Evolutionary conservation across 2,888 invertebrate genomes (phyloP).

Genomic region (Branchellion lobata): DNA sequence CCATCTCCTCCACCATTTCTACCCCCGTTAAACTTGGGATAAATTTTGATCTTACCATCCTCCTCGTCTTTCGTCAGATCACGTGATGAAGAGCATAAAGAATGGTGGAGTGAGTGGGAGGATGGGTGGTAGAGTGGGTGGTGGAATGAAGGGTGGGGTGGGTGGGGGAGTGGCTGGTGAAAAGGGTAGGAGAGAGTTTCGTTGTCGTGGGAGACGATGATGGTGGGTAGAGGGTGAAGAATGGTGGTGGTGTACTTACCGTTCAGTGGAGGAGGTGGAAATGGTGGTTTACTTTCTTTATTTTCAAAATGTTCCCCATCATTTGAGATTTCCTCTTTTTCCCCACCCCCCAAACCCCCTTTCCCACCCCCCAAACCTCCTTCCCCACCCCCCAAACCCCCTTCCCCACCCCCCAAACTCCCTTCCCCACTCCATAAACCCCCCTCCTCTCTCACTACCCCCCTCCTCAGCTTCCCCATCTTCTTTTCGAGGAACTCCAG

Average conservation of each 20-base stretch:
- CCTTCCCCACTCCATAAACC: background rate
- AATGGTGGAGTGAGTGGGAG: no score
- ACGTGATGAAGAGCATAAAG: no score
- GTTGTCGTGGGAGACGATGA: background rate
- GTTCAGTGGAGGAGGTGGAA: no score
- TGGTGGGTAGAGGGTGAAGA: background rate
- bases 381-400: background rate
- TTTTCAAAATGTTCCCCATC: no score
- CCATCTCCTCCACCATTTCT: background rate
- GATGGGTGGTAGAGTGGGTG: no score
- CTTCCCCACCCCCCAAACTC: no score
- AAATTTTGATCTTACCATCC: background rate
- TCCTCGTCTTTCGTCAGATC: background rate
- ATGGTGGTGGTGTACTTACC: no score
- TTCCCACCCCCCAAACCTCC: background rate
- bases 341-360: background rate
- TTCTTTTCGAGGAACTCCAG: conserved; percentile 23
- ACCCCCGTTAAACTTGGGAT: background rate
- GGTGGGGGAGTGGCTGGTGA: background rate
- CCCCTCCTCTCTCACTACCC: background rate
- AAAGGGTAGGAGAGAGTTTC: background rate
- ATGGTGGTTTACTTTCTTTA: no score
- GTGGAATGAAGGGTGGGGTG: no score
- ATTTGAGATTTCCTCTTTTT: no score
- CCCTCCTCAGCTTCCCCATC: conserved; percentile 8